Evolutionary conservation across 2,888 invertebrate species (phyloP), one percentile per base, ranked within the genome.

Genomic region (Dasypogon diadema): DNA sequence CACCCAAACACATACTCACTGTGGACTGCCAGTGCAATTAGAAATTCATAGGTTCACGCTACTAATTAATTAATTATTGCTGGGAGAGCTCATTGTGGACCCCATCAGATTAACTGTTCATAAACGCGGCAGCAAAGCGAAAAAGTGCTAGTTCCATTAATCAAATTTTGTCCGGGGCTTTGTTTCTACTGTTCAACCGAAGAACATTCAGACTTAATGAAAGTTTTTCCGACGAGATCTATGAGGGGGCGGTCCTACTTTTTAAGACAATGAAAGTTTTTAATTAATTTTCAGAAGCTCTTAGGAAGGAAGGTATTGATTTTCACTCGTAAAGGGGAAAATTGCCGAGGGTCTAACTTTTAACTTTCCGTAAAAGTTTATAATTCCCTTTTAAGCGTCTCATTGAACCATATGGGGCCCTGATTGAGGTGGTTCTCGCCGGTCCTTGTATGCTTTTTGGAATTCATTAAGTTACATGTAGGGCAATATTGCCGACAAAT

Each of bases 301-400:
- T 8, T 5, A 8, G 30, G 8, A 30, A 8, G 30, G 8, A 8
- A 5, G 30, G 30, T 30, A 30, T 30, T 30, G 30, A 30, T 30
- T 30, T 30, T 5, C 3, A 8, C 30, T 30, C 30, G 30, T n/a
- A 58, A 30, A 58, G 2, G 22, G 18, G 30, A n/a, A 30, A 60
- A 60, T 60, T 37, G 16, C 16, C 16, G 18, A 16, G 5, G 12
- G 16, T 21, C 5, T 16, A 60, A 21, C 21, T 34, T 21, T 37
- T 10, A 21, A 16, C 37, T 60, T 12, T 18, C 30, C 18, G 60
- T 60, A 21, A 37, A 60, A 60, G 60, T 60, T 60, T 60, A 60
- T 60, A 60, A 60, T 60, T 60, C 60, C 37, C 34, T 60, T 60
- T 60, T 60, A 60, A 51, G 1, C 60, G 60, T 60, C 37, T 60